These are phyloP conservation scores for Manis javanica DNA, from an alignment of 2,797 vertebrate species.

Conservation along the genomic window DNA sequence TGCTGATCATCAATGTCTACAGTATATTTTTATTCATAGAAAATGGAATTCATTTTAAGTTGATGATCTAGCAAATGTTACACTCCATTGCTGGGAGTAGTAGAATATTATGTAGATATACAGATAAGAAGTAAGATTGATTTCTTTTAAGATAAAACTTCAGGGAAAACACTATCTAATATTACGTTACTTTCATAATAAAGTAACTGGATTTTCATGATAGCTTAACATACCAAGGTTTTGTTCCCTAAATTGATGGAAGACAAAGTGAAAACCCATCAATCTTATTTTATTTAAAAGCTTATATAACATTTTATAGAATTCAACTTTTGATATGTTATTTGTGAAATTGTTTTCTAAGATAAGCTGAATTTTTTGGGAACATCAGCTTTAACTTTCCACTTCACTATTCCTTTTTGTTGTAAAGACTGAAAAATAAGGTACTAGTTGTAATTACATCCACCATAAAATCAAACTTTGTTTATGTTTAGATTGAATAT, in stretches of 20 bases:
- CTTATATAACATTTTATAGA: not conserved
- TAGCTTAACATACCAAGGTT: constrained; percentile 25
- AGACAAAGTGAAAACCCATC: constrained; percentile 32
- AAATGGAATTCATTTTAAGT: constrained; percentile 23
- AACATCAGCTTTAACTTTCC: constrained; percentile 45
- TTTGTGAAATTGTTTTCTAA: constrained; percentile 65
- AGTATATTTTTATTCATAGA: not conserved
- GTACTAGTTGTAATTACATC: not conserved
- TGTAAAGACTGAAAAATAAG: not conserved
- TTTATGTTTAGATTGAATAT: constrained; percentile 87
- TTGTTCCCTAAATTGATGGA: not conserved
- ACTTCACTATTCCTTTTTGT: constrained; percentile 44
- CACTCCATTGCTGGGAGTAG: not conserved
- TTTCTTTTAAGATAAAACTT: constrained; percentile 52
- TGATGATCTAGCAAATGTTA: not conserved
- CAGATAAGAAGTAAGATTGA: constrained; percentile 35
- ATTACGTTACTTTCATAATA: constrained; percentile 45
- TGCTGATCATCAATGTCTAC: not conserved
- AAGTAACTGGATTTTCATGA: constrained; percentile 56
- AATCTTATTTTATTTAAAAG: constrained; percentile 57
- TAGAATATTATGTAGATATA: constrained; percentile 17
- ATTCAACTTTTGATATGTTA: constrained; percentile 16
- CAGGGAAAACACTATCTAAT: not conserved
- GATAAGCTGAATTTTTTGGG: constrained; percentile 53
- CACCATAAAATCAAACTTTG: constrained; percentile 64